These are phyloP conservation scores for Chaetorhynchus papuensis DNA, from an alignment of 2,113 vertebrate genomes.

Conservation along the genomic window DNA sequence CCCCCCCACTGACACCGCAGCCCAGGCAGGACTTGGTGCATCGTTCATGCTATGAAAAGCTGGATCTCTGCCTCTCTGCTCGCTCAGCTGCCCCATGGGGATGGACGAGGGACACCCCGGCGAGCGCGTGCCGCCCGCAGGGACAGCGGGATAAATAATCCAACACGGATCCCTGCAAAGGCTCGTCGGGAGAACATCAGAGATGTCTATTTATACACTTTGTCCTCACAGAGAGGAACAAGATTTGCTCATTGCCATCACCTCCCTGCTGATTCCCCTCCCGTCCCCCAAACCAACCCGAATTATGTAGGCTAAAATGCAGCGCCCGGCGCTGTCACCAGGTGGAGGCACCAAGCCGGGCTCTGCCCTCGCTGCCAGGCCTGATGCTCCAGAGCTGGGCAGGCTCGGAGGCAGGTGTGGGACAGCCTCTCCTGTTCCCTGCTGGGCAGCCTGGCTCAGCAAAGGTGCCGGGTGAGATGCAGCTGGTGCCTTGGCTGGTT, in stretches of 20 bases:
- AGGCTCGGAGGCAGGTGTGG: not conserved
- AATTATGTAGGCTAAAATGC: not conserved
- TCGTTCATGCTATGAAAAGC: accelerated
- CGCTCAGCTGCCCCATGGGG: accelerated
- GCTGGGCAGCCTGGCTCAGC: accelerated
- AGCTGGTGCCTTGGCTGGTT: not conserved
- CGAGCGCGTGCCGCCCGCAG: accelerated
- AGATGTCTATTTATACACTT: not conserved
- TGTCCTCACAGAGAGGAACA: not conserved
- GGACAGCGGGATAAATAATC: not conserved
- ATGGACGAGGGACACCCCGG: not conserved
- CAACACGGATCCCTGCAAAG: not conserved
- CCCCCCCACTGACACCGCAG: not conserved
- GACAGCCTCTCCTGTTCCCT: not conserved
- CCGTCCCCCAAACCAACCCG: accelerated
- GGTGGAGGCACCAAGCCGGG: slow-evolving; percentile 30
- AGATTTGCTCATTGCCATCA: not conserved
- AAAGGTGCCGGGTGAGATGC: not conserved
- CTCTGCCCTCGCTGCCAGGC: not conserved
- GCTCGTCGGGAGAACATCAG: not conserved
- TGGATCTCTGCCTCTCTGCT: not conserved
- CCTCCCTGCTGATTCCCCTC: not conserved
- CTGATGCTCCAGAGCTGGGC: not conserved
- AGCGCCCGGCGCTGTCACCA: not conserved
- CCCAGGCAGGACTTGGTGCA: not conserved